Percentiles rank a stretch among this genome's conserved stretches.
These are phyloP conservation scores for Coptodon bakossiorum DNA, from an alignment of 2,113 vertebrate species.

Conservation along the genomic window DNA sequence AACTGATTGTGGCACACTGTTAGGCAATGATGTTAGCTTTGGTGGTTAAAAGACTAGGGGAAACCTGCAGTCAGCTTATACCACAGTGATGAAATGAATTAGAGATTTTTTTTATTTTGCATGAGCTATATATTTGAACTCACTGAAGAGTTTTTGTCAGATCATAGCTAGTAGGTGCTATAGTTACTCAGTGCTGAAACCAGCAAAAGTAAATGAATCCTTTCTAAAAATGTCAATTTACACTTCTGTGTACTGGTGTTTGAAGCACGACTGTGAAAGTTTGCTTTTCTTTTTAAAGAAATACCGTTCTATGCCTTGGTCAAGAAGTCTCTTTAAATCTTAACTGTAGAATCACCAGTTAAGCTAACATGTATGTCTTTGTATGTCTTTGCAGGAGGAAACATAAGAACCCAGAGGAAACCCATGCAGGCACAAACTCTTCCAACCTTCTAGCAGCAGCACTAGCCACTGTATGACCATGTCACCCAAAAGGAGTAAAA, in stretches of 20 bases:
- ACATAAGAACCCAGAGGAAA: neutral
- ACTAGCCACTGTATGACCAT: neutral
- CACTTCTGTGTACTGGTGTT: neutral
- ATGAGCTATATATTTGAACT: neutral
- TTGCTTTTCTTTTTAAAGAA: neutral
- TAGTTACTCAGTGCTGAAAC: neutral
- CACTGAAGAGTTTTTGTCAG: neutral
- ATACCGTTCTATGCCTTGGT: neutral
- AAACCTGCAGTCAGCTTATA: neutral
- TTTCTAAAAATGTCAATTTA: neutral
- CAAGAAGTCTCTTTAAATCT: neutral
- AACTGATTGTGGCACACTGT: neutral
- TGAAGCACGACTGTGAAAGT: neutral
- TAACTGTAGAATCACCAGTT: neutral
- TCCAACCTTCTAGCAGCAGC: neutral
- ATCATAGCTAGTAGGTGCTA: neutral
- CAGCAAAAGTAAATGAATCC: neutral
- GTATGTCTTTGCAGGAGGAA: neutral
- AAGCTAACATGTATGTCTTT: neutral
- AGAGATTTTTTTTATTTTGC: neutral
- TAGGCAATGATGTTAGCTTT: neutral
- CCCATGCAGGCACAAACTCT: neutral
- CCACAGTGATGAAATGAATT: neutral
- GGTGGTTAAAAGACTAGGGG: neutral
- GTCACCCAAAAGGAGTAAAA: neutral